Percentiles rank a stretch among this genome's conserved stretches.
Conservation (phyloP, 1,140 invertebrate species). For the Sycophaga agraensis region DNA sequence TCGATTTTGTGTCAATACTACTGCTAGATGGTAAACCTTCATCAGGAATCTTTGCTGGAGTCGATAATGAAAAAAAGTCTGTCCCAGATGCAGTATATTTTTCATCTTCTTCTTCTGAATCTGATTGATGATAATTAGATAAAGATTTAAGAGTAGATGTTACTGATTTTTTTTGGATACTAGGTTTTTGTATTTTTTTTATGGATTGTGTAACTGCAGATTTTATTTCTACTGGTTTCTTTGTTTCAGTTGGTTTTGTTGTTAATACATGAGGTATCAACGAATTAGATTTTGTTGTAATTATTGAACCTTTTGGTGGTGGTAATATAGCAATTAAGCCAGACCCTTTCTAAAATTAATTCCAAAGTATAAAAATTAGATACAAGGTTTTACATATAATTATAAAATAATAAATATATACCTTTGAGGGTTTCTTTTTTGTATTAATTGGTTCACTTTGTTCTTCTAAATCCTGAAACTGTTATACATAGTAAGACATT, state of each 20-base stretch:
- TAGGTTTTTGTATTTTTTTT: conserved; percentile 13
- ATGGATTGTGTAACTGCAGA: background rate
- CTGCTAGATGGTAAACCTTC: conserved; percentile 4
- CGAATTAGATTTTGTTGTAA: conserved; percentile 32
- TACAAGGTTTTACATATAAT: background rate
- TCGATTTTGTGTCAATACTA: background rate
- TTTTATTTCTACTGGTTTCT: conserved; percentile 1
- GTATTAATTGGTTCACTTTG: conserved; percentile 36
- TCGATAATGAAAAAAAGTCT: conserved; percentile 43
- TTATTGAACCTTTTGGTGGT: conserved; percentile 44
- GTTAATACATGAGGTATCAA: conserved; percentile 48
- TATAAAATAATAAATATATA: conserved; percentile 29
- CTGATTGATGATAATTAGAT: conserved; percentile 50
- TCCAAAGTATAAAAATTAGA: conserved; percentile 1
- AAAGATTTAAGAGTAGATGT: conserved; percentile 20
- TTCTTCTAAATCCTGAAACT: conserved; percentile 56
- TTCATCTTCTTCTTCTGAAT: conserved; percentile 55
- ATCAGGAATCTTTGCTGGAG: conserved; percentile 26
- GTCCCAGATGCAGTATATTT: conserved; percentile 24
- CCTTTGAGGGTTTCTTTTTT: conserved; percentile 37
- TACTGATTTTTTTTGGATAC: conserved; percentile 11
- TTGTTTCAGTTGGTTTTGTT: conserved; percentile 32
- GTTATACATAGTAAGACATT: conserved; percentile 20
- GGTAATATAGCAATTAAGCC: conserved; percentile 53
- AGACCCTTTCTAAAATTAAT: conserved; percentile 41